Percentiles rank a stretch among this genome's conserved stretches.
These are phyloP conservation scores for Tenthredo amoena DNA, from an alignment of 2,888 invertebrate species.

Conservation along the genomic window DNA sequence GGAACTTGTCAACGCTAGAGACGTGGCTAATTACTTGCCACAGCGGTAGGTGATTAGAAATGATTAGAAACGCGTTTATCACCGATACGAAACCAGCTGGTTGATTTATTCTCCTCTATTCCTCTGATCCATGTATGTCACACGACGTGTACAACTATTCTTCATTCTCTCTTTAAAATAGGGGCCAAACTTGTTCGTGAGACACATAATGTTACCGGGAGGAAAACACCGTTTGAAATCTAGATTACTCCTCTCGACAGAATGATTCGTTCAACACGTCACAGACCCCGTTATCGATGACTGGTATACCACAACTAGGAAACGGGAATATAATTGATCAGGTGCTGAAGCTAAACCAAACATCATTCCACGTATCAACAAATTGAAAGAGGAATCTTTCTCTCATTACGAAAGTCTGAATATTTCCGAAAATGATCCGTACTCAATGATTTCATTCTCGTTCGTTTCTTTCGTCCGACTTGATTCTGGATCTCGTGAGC, in stretches of 20 bases:
- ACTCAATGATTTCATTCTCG: neutral
- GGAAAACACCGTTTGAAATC: constrained; percentile 6
- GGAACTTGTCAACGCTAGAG: neutral
- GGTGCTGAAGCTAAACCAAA: neutral
- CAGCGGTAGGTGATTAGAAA: neutral
- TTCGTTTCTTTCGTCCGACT: neutral
- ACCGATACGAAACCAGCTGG: neutral
- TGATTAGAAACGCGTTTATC: neutral
- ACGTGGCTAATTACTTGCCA: neutral
- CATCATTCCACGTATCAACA: neutral
- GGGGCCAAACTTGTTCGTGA: constrained; percentile 1
- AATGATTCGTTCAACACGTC: constrained; percentile 3
- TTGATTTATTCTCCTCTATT: neutral
- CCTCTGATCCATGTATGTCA: neutral
- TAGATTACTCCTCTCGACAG: constrained; percentile 22
- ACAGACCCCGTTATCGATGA: constrained; percentile 9
- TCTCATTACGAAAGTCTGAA: neutral
- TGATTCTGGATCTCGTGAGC: too few species aligned
- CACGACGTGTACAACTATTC: neutral
- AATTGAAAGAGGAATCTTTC: neutral
- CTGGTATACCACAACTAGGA: neutral
- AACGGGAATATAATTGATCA: neutral
- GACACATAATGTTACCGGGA: neutral
- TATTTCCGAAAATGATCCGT: neutral
- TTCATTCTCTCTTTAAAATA: neutral